Evolutionary conservation across 1,140 invertebrate species (phyloP), one percentile per base, ranked within the genome.

Genomic region (Hermetia illucens): DNA sequence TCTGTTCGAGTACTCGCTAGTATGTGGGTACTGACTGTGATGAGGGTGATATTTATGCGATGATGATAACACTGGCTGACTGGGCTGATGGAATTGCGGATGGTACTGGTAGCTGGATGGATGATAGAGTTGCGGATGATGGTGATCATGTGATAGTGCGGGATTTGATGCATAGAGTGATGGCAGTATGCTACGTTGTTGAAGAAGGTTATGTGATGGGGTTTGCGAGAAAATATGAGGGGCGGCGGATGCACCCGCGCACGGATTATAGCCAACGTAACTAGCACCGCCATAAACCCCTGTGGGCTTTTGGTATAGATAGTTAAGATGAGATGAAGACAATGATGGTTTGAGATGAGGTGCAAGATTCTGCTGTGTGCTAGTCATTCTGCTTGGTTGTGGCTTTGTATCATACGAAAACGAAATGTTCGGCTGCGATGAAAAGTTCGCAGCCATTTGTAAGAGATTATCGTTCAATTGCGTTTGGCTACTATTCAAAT

Each of bases 341-440:
- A 21, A 10, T 21, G 34, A 9, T 17, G 34, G 34, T 21, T 16
- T 36, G 10, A 36, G 20, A 13, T 12, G 24, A 25, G 6, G 12
- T 36, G 34, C 12, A 13, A 20, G 17, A 4, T 34, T 47, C 48
- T 20, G 50, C 50, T 32, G 49, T 36, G 51, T 40, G 19, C 21
- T 20, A 16, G 40, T 25, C 19, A 41, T 19, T 20, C 25, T 45
- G 44, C 38, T 13, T n/a, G 48, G 42, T 22, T 20, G 6, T 16
- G 43, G 42, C 34, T 47, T 47, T 34, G 33, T 19, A 6, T 4
- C 16, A 4, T 16, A 48, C 42, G 56, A 55, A 41, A 58, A 58
- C 42, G 55, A 60, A 50, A 60, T 59, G 21, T 60, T 60, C 6
- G 57, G 57, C 30, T 60, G 57, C 33, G 57, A 60, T 36, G 56